These are phyloP conservation scores for Larimichthys crocea DNA, from an alignment of 2,113 vertebrate genomes.

Conservation along the genomic window DNA sequence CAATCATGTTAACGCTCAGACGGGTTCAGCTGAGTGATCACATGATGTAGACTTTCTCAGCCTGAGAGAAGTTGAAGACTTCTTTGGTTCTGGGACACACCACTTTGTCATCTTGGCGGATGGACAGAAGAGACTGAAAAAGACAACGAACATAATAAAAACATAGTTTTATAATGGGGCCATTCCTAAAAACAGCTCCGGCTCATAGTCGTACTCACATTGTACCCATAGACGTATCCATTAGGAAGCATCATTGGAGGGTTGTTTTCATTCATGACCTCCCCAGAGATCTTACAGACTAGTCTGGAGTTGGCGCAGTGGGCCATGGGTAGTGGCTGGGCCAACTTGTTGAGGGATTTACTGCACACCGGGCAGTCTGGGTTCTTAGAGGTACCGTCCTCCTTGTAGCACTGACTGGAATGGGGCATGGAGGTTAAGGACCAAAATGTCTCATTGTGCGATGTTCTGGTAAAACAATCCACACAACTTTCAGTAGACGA, in stretches of 20 bases:
- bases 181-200: background rate
- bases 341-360: slow-evolving; percentile 98
- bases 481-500: background rate
- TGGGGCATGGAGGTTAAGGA: slow-evolving; percentile 66
- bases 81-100: slow-evolving; percentile 99
- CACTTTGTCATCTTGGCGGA: slow-evolving; percentile 99
- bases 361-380: slow-evolving; percentile 99
- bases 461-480: background rate
- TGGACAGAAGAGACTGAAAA: slow-evolving; percentile 96
- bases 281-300: slow-evolving; percentile 99
- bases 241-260: slow-evolving; percentile 99
- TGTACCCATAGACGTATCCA: slow-evolving; percentile 99
- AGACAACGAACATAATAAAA: slow-evolving; percentile 36
- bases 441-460: background rate
- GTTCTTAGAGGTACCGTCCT: slow-evolving; percentile 97
- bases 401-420: slow-evolving; percentile 98
- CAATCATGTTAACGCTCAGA: slow-evolving; percentile 54
- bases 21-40: slow-evolving; percentile 77
- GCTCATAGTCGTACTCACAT: slow-evolving; percentile 85
- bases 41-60: slow-evolving; percentile 99
- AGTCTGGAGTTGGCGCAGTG: slow-evolving; percentile 99
- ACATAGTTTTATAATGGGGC: too few species aligned
- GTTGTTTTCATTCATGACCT: slow-evolving; percentile 99
- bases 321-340: slow-evolving; percentile 98
- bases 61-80: slow-evolving; percentile 99